A percentile compares a stretch with the other conserved stretches of the same genome.
Conservation (phyloP, 2,888 invertebrate species). For the Axea sp. region DNA sequence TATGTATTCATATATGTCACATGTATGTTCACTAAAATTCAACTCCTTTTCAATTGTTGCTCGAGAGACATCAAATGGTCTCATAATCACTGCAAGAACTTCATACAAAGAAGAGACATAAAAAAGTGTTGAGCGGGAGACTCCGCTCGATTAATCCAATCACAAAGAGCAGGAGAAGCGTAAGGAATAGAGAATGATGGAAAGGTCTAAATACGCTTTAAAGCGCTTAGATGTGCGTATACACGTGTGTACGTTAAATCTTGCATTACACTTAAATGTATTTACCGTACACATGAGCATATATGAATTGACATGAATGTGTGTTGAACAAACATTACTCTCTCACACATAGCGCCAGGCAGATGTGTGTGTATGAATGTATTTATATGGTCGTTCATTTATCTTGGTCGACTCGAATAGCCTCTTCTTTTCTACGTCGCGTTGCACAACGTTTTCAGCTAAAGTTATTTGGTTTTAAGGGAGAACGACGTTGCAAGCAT, state of each 20-base stretch:
- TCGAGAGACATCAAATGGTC: background rate
- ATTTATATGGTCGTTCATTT: slow-evolving; percentile 41
- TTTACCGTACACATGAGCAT: too few species aligned
- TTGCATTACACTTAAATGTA: too few species aligned
- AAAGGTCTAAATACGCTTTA: slow-evolving; percentile 19
- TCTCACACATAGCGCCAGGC: too few species aligned
- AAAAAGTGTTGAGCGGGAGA: slow-evolving; percentile 24
- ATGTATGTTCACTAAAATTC: too few species aligned
- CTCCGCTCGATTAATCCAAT: slow-evolving; percentile 41
- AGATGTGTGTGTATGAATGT: too few species aligned
- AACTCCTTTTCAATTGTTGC: too few species aligned
- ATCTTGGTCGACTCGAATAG: slow-evolving; percentile 36
- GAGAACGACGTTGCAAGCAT: slow-evolving; percentile 24
- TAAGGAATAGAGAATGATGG: slow-evolving; percentile 14
- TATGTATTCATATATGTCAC: too few species aligned
- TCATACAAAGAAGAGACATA: slow-evolving; percentile 12
- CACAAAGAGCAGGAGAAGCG: slow-evolving; percentile 20
- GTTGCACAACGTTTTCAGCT: slow-evolving; percentile 27
- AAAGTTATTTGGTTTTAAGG: slow-evolving; percentile 34
- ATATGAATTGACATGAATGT: too few species aligned
- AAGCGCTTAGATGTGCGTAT: too few species aligned
- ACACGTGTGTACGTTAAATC: too few species aligned
- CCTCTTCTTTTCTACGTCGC: slow-evolving; percentile 34
- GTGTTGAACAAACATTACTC: too few species aligned
- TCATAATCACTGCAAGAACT: background rate